Evolutionary conservation across 2,888 invertebrate genomes (phyloP), one percentile per base, ranked within the genome.

Genomic region (Piscicola geometra): DNA sequence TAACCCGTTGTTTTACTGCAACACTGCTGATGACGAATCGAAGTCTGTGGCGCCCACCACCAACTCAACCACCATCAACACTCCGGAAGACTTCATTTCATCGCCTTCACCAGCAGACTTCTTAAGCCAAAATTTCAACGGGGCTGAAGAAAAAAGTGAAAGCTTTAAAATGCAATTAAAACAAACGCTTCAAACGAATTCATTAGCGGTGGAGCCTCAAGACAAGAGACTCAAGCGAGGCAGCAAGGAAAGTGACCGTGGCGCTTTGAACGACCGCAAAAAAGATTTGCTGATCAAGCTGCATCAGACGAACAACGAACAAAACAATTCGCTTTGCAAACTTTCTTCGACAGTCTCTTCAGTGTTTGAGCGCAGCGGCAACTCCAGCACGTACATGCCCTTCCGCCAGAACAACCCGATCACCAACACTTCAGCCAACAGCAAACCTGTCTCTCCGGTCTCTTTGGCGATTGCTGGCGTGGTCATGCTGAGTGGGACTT

Each of bases 401-500:
- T 60, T 76, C 66, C 32, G n/a, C 28, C 64, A 69, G 32, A 66
- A 9, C 28, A 72, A 41, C 68, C 41, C 50, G 21, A 60, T 47
- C 47, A 60, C 76, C 32, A 66, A 73, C 21, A 72, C 75, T 32
- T 66, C 69, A 33, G 76, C 74, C n/a, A 70, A 74, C 67, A 60
- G 60, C 47, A 52, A 71, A n/a, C 68, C 76, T 33, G 64, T 67
- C 21, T 66, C 66, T 28, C 64, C 66, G 25, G 47, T 64, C 5
- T 41, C 70, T 32, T 60, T 76, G 18, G 76, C 71, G 15, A 52
- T 74, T n/a, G 76, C 74, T 28, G 76, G 76, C 12, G 36, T 74
- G 30, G 72, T 76, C 5, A 74, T 76, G 76, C 56, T 76, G 33
- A 33, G 64, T 21, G 76, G 76, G 21, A 76, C 76, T 5, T 73